phyloP scores from a whole-genome alignment of 2,888 invertebrate species.

The Drosophila nr. perissopoda region DNA sequence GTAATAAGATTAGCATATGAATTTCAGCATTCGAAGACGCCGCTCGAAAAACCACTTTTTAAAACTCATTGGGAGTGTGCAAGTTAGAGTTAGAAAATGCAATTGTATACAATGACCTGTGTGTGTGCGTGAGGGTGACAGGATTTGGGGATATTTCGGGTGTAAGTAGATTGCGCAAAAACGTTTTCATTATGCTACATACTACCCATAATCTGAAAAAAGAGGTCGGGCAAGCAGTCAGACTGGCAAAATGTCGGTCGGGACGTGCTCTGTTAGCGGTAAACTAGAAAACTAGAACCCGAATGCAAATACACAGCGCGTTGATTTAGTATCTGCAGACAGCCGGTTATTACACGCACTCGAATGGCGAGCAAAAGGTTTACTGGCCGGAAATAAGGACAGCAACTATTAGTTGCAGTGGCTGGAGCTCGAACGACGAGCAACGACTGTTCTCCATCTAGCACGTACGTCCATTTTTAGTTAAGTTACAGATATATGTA shows the following conservation, averaged over 20 bases:
- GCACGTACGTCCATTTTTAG: slow-evolving; percentile 74
- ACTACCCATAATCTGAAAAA: slow-evolving; percentile 57
- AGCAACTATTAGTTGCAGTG: slow-evolving; percentile 53
- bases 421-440: slow-evolving; percentile 20
- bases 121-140: slow-evolving; percentile 1
- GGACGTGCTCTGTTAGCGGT: slow-evolving; percentile 44
- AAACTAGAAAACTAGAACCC: slow-evolving; percentile 16
- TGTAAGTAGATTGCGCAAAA: slow-evolving; percentile 27
- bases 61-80: slow-evolving; percentile 36
- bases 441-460: slow-evolving; percentile 27
- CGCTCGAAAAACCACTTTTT: background rate
- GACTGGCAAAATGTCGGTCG: slow-evolving; percentile 30
- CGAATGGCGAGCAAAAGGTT: slow-evolving; percentile 53
- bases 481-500: slow-evolving; percentile 64
- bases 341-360: slow-evolving; percentile 71
- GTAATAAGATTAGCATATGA: background rate
- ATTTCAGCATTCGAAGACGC: background rate
- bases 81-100: slow-evolving; percentile 31
- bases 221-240: slow-evolving; percentile 32
- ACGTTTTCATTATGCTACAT: slow-evolving; percentile 50
- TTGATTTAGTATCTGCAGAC: slow-evolving; percentile 83
- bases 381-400: slow-evolving; percentile 54
- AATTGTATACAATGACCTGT: slow-evolving; percentile 12
- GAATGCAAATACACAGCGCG: slow-evolving; percentile 61
- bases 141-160: slow-evolving; percentile 27